Percentiles rank a stretch among this genome's conserved stretches.
Conservation (phyloP, 2,888 invertebrate species). For the Molorchus minor region DNA sequence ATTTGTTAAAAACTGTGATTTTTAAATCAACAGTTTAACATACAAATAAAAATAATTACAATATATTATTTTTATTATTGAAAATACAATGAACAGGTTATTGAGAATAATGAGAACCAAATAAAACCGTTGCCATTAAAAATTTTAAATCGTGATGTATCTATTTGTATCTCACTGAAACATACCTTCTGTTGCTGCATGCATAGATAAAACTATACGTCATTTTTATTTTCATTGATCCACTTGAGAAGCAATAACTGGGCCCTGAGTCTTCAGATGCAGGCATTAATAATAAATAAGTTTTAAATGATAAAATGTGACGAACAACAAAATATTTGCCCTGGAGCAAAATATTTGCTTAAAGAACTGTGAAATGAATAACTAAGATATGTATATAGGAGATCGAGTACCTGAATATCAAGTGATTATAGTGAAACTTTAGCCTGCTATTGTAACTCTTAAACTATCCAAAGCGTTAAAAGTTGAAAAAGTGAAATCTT, state of each 20-base stretch:
- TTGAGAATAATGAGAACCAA: too few relatives aligned
- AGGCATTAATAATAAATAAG: too few relatives aligned
- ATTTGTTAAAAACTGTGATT: too few relatives aligned
- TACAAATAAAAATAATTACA: too few relatives aligned
- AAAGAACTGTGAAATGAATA: conserved; percentile 18
- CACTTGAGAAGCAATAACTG: conserved; percentile 15
- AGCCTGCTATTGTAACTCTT: conserved; percentile 49
- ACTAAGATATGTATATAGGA: conserved; percentile 33
- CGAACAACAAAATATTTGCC: conserved; percentile 15
- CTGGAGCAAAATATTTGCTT: too few relatives aligned
- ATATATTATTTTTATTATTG: too few relatives aligned
- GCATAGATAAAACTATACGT: background rate
- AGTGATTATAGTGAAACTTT: conserved; percentile 46
- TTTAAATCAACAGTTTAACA: too few relatives aligned
- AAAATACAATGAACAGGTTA: too few relatives aligned
- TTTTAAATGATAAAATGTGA: background rate
- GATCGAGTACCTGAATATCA: conserved; percentile 49
- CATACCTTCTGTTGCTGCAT: background rate
- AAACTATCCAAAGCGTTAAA: conserved; percentile 48
- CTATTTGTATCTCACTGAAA: too few relatives aligned
- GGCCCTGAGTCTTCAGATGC: too few relatives aligned
- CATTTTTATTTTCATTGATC: conserved; percentile 14
- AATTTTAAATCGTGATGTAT: too few relatives aligned
- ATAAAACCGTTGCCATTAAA: too few relatives aligned
- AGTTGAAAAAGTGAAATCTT: conserved; percentile 40